Base-by-base conservation (phyloP, 2,888 invertebrate species). In the Bombylius discolor region DNA sequence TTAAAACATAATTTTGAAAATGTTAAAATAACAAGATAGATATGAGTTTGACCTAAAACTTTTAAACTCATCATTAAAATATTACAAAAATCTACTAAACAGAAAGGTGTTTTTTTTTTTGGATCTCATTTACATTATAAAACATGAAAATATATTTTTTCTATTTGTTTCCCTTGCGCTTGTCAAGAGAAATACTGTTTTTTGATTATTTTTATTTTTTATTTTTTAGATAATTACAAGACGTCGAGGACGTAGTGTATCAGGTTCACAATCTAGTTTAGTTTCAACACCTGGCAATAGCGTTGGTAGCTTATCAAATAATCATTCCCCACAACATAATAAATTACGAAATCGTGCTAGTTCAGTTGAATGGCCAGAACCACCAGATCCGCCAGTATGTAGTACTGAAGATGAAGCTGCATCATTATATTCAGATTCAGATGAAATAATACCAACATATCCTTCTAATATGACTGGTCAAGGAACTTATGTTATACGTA, bases 401-500 rank as follows among this genome's bases (percentile, higher is more conserved):
- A 82, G 81, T 57, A 81, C 84, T 11, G 82, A 82, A 67, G 82
- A 82, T 65, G 82, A 81, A 63, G 78, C 83, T 8, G 79, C 81
- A 11, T 87, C 87, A 1, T 83, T 87, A 6, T 81, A 79, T 62
- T 85, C 85, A 7, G 85, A 86, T 67, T 79, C 62, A 53, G 65
- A 64, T 48, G 66, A 64, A 31, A 57, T 64, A 34, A 61, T 63
- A 62, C 64, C 76, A 31, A 65, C 70, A 46, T 60, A 61, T 56
- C 64, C 63, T 7, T 66, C 71, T 39, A 80, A 78, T 61, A 71
- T 82, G 65, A 77, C 79, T 53, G 73, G 73, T 34, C 70, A 81
- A 59, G 88, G 89, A 39, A 90, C 89, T n/a, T 90, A 89, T 67
- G 83, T 89, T 46, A 86, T 90, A 59, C 77, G 89, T 49, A 82